A percentile compares a stretch with the other conserved stretches of the same genome.
phyloP scores from a whole-genome alignment of 2,113 vertebrate species.

The Leucopsar rothschildi region DNA sequence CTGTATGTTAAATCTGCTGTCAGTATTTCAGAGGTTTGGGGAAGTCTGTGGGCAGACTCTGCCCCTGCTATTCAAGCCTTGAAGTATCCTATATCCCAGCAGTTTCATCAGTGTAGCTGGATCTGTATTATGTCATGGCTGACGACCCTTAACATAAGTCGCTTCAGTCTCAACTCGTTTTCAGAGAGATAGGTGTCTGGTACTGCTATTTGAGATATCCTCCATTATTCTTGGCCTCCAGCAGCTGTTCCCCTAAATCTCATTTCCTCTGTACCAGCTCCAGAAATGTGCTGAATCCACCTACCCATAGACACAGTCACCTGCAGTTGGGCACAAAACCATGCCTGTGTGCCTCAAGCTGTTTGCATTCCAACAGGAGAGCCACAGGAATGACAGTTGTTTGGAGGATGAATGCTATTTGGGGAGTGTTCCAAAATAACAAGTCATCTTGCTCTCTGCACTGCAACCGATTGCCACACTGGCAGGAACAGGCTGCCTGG shows the following conservation, averaged over 20 bases:
- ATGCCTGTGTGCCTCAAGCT: not conserved
- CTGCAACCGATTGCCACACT: not conserved
- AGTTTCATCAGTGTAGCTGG: not conserved
- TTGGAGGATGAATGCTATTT: not conserved
- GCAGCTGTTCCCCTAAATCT: not conserved
- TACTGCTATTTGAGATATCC: not conserved
- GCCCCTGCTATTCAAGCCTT: not conserved
- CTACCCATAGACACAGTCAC: not conserved
- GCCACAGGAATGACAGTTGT: not conserved
- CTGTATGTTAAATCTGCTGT: not conserved
- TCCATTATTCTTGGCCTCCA: not conserved
- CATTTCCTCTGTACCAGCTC: not conserved
- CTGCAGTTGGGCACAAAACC: not conserved
- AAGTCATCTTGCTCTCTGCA: not conserved
- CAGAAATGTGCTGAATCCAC: not conserved
- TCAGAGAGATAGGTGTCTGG: not conserved
- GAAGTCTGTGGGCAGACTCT: not conserved
- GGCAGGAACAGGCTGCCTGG: not conserved
- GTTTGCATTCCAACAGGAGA: not conserved
- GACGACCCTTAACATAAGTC: not conserved
- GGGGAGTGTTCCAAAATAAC: not conserved
- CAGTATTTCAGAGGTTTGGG: not conserved
- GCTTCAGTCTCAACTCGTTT: not conserved
- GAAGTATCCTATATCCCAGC: not conserved
- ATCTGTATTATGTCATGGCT: not conserved